phyloP scores from a whole-genome alignment of 2,888 invertebrate species.

The Nephrotoma flavescens region DNA sequence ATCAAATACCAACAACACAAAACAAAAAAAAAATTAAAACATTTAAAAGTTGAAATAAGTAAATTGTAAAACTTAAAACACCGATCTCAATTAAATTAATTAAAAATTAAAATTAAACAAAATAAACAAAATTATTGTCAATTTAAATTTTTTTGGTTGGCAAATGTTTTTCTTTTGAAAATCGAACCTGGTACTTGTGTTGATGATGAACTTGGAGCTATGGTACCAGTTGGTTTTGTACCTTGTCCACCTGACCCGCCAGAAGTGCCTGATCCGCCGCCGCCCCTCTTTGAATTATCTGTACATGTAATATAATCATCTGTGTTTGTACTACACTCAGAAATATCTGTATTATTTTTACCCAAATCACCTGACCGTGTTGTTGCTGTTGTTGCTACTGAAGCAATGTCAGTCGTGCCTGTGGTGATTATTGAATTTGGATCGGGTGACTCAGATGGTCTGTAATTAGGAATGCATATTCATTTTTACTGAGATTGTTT shows the following conservation, averaged over 20 bases:
- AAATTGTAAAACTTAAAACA: slow-evolving; percentile 3
- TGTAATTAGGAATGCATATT: slow-evolving; percentile 5
- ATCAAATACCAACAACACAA: slow-evolving; percentile 22
- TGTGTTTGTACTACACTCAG: slow-evolving; percentile 71
- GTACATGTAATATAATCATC: slow-evolving; percentile 83
- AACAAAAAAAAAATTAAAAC: not conserved
- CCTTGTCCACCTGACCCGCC: slow-evolving; percentile 29
- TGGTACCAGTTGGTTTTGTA: slow-evolving; percentile 30
- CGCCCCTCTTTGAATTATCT: slow-evolving; percentile 45
- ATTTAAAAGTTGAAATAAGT: slow-evolving; percentile 1
- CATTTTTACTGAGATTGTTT: no score
- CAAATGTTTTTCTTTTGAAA: slow-evolving; percentile 1
- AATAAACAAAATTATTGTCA: slow-evolving; percentile 5
- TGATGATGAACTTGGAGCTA: slow-evolving; percentile 30
- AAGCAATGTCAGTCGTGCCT: slow-evolving; percentile 12
- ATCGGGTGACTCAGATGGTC: slow-evolving; percentile 26
- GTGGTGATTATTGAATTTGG: slow-evolving; percentile 15
- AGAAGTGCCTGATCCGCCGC: slow-evolving; percentile 33
- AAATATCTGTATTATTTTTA: slow-evolving; percentile 60
- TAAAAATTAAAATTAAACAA: slow-evolving; percentile 7
- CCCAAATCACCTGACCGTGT: slow-evolving; percentile 54
- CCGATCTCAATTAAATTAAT: not conserved
- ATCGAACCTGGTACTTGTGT: slow-evolving; percentile 35
- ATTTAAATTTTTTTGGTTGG: not conserved
- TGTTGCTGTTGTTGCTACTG: slow-evolving; percentile 32